Base-by-base conservation (phyloP, 2,888 invertebrate genomes). In the Merodon equestris region DNA sequence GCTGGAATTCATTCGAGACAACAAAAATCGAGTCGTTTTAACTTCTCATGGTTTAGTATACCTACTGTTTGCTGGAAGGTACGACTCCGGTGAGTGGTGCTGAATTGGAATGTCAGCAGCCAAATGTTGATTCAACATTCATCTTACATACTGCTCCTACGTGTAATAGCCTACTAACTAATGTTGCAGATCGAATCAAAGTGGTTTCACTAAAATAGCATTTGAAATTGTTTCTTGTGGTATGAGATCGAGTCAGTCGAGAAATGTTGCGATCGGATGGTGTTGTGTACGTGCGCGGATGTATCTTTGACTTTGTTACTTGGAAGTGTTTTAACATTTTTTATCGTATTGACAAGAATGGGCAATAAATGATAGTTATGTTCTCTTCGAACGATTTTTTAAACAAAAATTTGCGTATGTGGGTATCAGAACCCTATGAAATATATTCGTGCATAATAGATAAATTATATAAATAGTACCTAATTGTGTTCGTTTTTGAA, bases 201-300 rank as follows among this genome's bases (percentile, higher is more conserved):
- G 67, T 67, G 51, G 72, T 57, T 45, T 63, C 61, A 72, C 67
- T 66, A 77, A 72, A 76, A 53, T 12, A 40, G 40, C 42, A 47
- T 67, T 67, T 73, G 47, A 58, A 57, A 54, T 38, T 36, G 42
- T 27, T 7, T 27, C 58, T 51, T 63, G 79, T 70, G 73, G 58
- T 51, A 42, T 44, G 12, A 42, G 64, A 40, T 63, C 60, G 63
- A 64, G 58, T 79, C 45, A 79, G 79, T 73, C 53, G 54, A 73
- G 68, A 79, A 73, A 68, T 64, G 53, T 60, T 58, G 63, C 50
- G 68, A 67, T 44, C 50, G 54, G 73, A 79, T 79, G 73, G 36
- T 68, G 54, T 47, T 60, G 40, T 57, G 17, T 40, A 40, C 45
- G 54, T 17, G 57, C 58, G 73, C 14, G 58, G 44, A 53, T 45